A percentile compares a stretch with the other conserved stretches of the same genome.
Evolutionary conservation across 2,888 invertebrate genomes (phyloP).

Genomic region (Ditylenchus weischeri): DNA sequence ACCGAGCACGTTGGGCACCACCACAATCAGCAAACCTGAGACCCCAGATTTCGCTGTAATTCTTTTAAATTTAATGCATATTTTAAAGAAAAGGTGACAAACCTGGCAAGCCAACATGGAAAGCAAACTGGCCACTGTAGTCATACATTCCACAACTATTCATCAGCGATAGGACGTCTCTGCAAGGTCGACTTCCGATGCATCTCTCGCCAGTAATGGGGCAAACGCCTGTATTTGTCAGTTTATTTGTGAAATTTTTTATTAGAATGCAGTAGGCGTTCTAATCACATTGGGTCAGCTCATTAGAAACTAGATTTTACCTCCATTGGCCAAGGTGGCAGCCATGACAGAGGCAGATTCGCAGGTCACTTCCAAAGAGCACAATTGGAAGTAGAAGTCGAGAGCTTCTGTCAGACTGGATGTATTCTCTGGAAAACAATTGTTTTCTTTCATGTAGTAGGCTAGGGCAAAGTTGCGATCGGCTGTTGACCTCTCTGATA

Average conservation of each 20-base stretch:
- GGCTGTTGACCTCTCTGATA: slow-evolving; percentile 85
- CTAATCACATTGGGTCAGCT: too few species aligned
- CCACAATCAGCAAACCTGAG: slow-evolving; percentile 83
- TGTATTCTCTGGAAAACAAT: slow-evolving; percentile 41
- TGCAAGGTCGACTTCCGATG: slow-evolving; percentile 74
- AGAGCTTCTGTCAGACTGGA: slow-evolving; percentile 61
- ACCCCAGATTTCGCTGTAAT: slow-evolving; percentile 65
- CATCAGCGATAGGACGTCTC: slow-evolving; percentile 87
- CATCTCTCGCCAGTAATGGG: slow-evolving; percentile 24
- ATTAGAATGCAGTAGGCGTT: too few species aligned
- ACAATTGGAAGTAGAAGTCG: slow-evolving; percentile 70
- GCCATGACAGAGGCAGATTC: slow-evolving; percentile 33
- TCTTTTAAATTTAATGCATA: too few species aligned
- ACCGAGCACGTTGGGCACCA: slow-evolving; percentile 93
- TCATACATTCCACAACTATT: slow-evolving; percentile 89
- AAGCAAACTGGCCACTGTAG: slow-evolving; percentile 70
- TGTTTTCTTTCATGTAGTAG: slow-evolving; percentile 78
- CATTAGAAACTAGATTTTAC: background rate
- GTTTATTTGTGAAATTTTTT: too few species aligned
- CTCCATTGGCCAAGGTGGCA: slow-evolving; percentile 38
- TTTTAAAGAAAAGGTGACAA: too few species aligned
- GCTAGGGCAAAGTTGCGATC: slow-evolving; percentile 95
- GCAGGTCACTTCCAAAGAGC: slow-evolving; percentile 65
- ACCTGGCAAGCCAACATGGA: slow-evolving; percentile 63
- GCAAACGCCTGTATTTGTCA: background rate